phyloP scores from a whole-genome alignment of 2,797 vertebrate species.

The Lepus townsendii region DNA sequence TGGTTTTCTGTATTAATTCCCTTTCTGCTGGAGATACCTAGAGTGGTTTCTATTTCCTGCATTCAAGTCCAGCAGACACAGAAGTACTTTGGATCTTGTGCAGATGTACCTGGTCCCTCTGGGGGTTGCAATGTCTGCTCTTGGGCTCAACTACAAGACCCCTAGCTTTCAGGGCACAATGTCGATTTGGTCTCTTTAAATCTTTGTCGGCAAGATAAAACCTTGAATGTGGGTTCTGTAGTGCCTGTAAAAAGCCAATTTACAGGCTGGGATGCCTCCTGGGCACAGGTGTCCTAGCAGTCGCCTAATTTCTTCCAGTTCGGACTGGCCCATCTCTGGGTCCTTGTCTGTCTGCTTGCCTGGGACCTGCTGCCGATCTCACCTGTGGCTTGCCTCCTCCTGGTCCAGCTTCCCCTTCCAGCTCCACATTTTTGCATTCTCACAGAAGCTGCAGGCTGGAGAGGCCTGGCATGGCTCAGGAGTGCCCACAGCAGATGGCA shows the following conservation, averaged over 20 bases:
- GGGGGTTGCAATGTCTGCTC: neutral
- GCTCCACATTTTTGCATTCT: too few relatives aligned
- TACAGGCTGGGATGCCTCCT: neutral
- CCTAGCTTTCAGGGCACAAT: conserved; percentile 47
- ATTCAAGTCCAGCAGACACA: conserved; percentile 22
- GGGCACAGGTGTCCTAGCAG: too few relatives aligned
- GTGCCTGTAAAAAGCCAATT: conserved; percentile 19
- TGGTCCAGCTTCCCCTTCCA: too few relatives aligned
- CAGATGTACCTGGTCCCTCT: neutral
- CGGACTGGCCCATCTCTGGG: too few relatives aligned
- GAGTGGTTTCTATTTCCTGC: conserved; percentile 11
- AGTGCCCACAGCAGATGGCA: too few relatives aligned
- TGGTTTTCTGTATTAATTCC: neutral
- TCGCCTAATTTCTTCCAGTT: too few relatives aligned
- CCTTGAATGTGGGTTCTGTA: neutral
- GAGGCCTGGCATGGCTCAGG: too few relatives aligned
- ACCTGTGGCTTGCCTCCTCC: too few relatives aligned
- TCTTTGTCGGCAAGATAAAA: neutral
- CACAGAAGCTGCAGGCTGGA: too few relatives aligned
- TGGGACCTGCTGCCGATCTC: too few relatives aligned
- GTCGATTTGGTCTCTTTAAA: neutral
- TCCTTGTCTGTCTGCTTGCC: too few relatives aligned
- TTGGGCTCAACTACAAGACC: neutral
- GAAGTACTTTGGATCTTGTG: neutral
- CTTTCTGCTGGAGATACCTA: conserved; percentile 56